phyloP scores from a whole-genome alignment of 1,140 invertebrate species.

The Anadara kagoshimensis region DNA sequence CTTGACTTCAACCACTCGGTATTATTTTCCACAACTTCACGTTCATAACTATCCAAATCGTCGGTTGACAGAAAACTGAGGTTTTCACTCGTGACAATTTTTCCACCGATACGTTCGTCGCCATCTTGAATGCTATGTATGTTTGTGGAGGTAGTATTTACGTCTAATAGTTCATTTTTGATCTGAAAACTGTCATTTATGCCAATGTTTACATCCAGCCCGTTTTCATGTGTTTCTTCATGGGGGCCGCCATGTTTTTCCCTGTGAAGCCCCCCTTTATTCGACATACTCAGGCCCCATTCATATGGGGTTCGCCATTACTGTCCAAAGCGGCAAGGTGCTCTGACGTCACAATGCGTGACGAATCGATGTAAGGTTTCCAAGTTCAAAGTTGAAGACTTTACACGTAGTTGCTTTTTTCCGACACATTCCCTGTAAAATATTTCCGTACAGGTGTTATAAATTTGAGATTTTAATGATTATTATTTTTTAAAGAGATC shows the following conservation, averaged over 20 bases:
- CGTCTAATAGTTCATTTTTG: slow-evolving; percentile 34
- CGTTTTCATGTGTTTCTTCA: slow-evolving; percentile 54
- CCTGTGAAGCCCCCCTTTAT: slow-evolving; percentile 65
- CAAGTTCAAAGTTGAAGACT: too few relatives aligned
- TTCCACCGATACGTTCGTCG: slow-evolving; percentile 47
- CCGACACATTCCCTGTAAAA: too few relatives aligned
- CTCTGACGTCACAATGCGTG: slow-evolving; percentile 39
- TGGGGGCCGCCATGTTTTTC: slow-evolving; percentile 73
- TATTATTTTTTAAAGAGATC: too few relatives aligned
- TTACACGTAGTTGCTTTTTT: too few relatives aligned
- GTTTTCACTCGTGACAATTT: slow-evolving; percentile 36
- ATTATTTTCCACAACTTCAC: slow-evolving; percentile 56
- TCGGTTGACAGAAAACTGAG: slow-evolving; percentile 49
- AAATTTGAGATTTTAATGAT: too few relatives aligned
- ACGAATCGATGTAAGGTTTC: too few relatives aligned
- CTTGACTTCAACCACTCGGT: slow-evolving; percentile 64
- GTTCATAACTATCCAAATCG: slow-evolving; percentile 57
- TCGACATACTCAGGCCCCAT: slow-evolving; percentile 73
- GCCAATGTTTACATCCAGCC: slow-evolving; percentile 38
- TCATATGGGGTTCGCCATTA: slow-evolving; percentile 71
- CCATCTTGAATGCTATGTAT: slow-evolving; percentile 63
- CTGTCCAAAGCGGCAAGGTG: slow-evolving; percentile 47
- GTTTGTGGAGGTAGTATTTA: slow-evolving; percentile 31
- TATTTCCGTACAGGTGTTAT: too few relatives aligned
- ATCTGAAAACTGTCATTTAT: slow-evolving; percentile 29